A percentile compares a stretch with the other conserved stretches of the same genome.
phyloP scores from a whole-genome alignment of 2,888 invertebrate species.

The Ormyrus pomaceus region DNA sequence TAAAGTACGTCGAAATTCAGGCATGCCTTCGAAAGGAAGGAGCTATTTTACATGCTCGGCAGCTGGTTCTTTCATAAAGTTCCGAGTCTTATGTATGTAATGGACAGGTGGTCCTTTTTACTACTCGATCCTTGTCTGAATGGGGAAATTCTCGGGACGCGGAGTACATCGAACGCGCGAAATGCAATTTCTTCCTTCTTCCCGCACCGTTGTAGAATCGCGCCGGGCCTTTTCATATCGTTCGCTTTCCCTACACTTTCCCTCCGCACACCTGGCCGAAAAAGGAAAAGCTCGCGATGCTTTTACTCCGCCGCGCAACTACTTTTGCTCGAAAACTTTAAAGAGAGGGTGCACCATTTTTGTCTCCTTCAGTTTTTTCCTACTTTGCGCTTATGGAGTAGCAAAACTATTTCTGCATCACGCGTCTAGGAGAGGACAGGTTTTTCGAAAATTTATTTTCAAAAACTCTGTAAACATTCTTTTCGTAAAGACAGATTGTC shows the following conservation, averaged over 20 bases:
- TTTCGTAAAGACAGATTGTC: too few species aligned
- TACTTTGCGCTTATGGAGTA: not conserved
- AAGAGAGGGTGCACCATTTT: constrained; percentile 6
- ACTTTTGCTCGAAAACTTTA: constrained; percentile 16
- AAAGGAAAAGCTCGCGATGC: constrained; percentile 21
- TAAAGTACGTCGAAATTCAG: constrained; percentile 13
- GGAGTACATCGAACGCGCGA: constrained; percentile 36
- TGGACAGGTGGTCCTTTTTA: constrained; percentile 48
- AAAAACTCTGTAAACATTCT: too few species aligned
- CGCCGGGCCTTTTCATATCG: constrained; percentile 43
- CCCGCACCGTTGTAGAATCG: constrained; percentile 17
- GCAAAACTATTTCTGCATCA: too few species aligned
- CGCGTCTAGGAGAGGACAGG: too few species aligned
- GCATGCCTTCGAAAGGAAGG: not conserved
- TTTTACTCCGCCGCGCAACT: constrained; percentile 11
- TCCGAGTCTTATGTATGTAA: constrained; percentile 26
- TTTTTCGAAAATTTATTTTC: too few species aligned
- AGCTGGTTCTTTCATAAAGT: constrained; percentile 44
- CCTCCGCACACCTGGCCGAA: not conserved
- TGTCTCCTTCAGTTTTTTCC: not conserved
- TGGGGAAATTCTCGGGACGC: constrained; percentile 7
- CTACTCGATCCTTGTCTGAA: not conserved
- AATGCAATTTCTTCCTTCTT: constrained; percentile 46
- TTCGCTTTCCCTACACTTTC: constrained; percentile 23
- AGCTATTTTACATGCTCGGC: constrained; percentile 44